A percentile compares a stretch with the other conserved stretches of the same genome.
phyloP scores from a whole-genome alignment of 35 echinoderm and acorn worm genomes.

The Hemicentrotus pulcherrimus region DNA sequence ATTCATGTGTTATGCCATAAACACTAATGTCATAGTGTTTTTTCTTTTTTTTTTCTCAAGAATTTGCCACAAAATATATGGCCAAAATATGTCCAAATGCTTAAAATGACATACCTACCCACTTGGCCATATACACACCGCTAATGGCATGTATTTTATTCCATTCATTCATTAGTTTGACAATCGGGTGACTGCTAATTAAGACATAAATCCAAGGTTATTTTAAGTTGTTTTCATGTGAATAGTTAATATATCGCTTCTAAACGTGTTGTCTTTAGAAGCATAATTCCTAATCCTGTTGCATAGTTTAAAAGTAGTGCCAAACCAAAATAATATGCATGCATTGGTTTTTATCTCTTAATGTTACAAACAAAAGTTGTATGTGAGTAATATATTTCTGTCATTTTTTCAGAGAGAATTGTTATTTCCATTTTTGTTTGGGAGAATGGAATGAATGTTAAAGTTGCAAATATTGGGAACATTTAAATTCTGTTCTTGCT shows the following conservation, averaged over 20 bases:
- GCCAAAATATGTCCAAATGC: background rate
- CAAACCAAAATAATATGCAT: background rate
- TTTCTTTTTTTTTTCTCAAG: background rate
- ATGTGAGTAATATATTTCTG: constrained; percentile 10
- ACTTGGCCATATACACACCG: background rate
- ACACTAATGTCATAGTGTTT: background rate
- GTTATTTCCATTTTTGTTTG: background rate
- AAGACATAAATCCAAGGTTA: background rate
- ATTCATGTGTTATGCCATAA: background rate
- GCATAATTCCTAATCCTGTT: background rate
- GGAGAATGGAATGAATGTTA: background rate
- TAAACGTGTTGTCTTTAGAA: background rate
- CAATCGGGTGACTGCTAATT: background rate
- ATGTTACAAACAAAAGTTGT: background rate
- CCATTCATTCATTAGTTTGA: background rate
- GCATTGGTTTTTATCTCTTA: background rate
- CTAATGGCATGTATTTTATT: background rate
- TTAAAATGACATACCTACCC: background rate
- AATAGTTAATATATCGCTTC: background rate
- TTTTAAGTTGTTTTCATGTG: background rate
- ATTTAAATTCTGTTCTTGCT: constrained; percentile 42
- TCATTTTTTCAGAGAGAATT: background rate
- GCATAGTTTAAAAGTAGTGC: background rate
- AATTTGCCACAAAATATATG: background rate
- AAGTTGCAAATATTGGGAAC: constrained; percentile 2